These are phyloP conservation scores for Eurystomus gularis DNA, from an alignment of 2,113 vertebrate genomes.

Conservation along the genomic window DNA sequence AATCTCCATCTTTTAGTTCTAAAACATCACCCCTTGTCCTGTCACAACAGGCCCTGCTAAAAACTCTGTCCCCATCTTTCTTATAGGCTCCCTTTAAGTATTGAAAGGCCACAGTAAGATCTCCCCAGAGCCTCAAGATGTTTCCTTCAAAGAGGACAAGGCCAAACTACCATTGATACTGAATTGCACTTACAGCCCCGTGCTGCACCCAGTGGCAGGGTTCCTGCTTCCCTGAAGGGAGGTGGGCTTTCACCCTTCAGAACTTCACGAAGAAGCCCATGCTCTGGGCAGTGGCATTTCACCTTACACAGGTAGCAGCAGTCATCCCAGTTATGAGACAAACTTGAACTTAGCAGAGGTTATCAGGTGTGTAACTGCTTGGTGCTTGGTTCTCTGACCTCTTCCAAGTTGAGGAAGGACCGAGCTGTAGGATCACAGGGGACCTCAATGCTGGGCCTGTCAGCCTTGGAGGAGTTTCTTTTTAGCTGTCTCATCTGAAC, in stretches of 20 bases:
- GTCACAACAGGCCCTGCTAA: neutral
- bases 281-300: neutral
- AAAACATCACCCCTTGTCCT: neutral
- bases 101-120: neutral
- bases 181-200: neutral
- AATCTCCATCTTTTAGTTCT: neutral
- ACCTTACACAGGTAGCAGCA: neutral
- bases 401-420: neutral
- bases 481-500: neutral
- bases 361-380: neutral
- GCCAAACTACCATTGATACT: accelerated
- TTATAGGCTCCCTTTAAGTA: neutral
- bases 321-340: neutral
- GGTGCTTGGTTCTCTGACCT: neutral
- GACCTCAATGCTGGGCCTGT: neutral
- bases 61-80: neutral
- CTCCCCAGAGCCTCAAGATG: neutral
- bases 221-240: neutral
- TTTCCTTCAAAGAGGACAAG: neutral
- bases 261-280: neutral
- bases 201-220: neutral
- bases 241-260: neutral
- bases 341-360: neutral
- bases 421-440: neutral
- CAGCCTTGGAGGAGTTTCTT: neutral